Percentiles rank a stretch among this genome's conserved stretches.
Conservation (phyloP, 2,888 invertebrate species). For the Erebia ligea region DNA sequence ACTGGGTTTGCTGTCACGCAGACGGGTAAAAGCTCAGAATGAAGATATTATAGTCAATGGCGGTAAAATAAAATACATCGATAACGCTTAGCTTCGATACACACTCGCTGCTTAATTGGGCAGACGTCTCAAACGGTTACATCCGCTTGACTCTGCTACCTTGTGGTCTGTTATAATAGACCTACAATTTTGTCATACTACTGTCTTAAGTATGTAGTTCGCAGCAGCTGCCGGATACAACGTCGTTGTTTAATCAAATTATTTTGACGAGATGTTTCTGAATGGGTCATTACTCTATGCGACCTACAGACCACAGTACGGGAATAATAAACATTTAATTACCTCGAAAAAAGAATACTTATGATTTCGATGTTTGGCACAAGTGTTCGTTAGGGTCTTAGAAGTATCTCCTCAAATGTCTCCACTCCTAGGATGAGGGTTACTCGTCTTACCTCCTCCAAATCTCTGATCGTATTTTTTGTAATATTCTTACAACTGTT, state of each 20-base stretch:
- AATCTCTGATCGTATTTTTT: too few relatives aligned
- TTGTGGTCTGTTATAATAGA: conserved; percentile 40
- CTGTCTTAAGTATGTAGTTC: conserved; percentile 5
- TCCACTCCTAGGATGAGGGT: too few relatives aligned
- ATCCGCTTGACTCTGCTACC: conserved; percentile 67
- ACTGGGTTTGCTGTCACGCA: neutral
- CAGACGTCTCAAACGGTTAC: conserved; percentile 70
- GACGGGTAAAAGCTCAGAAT: neutral
- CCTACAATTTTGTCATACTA: conserved; percentile 8
- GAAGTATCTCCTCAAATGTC: too few relatives aligned
- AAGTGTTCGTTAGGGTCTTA: too few relatives aligned
- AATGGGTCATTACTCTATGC: too few relatives aligned
- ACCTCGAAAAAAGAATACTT: too few relatives aligned
- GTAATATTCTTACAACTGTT: too few relatives aligned
- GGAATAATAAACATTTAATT: too few relatives aligned
- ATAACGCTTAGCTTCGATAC: conserved; percentile 39
- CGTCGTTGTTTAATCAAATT: conserved; percentile 9
- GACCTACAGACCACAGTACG: too few relatives aligned
- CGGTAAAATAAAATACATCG: conserved; percentile 35
- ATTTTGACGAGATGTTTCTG: neutral
- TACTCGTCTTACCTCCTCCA: too few relatives aligned
- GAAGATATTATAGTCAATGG: neutral
- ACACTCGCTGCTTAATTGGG: conserved; percentile 66
- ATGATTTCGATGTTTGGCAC: too few relatives aligned
- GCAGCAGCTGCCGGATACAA: conserved; percentile 14